These are phyloP conservation scores for Athalia circularis DNA, from an alignment of 2,888 invertebrate species.

Conservation along the genomic window DNA sequence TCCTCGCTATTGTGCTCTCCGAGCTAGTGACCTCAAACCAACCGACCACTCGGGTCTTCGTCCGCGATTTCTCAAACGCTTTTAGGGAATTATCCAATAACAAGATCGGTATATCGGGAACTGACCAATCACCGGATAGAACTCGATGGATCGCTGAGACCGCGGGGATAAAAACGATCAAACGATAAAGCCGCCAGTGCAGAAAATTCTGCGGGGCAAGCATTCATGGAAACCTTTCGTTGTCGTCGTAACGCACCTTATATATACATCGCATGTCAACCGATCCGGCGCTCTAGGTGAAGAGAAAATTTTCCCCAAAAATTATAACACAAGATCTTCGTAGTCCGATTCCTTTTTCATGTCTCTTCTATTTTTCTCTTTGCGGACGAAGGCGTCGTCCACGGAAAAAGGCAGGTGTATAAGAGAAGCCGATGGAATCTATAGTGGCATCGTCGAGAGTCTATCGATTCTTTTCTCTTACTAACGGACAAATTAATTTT, in stretches of 20 bases:
- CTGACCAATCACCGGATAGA: conserved; percentile 61
- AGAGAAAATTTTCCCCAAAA: conserved; percentile 10
- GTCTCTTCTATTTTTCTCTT: too few species aligned
- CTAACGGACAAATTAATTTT: not conserved
- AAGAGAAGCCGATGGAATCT: not conserved
- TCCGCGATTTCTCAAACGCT: conserved; percentile 9
- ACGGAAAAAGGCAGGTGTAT: not conserved
- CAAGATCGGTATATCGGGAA: conserved; percentile 53
- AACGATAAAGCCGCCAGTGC: conserved; percentile 53
- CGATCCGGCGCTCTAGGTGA: conserved; percentile 1
- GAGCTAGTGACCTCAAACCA: conserved; percentile 45
- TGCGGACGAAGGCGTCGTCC: too few species aligned
- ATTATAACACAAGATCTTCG: not conserved
- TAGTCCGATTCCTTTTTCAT: too few species aligned
- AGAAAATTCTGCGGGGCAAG: conserved; percentile 39
- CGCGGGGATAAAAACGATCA: conserved; percentile 52
- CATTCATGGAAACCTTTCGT: conserved; percentile 53
- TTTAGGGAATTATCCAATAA: conserved; percentile 61
- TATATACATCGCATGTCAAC: conserved; percentile 5
- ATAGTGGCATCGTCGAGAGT: not conserved
- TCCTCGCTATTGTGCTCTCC: conserved; percentile 37
- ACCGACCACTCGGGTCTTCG: conserved; percentile 9
- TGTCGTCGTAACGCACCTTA: conserved; percentile 22
- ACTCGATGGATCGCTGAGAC: conserved; percentile 39
- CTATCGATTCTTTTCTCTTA: not conserved